Base-by-base conservation (phyloP, 2,888 invertebrate genomes). In the Belgica antarctica region DNA sequence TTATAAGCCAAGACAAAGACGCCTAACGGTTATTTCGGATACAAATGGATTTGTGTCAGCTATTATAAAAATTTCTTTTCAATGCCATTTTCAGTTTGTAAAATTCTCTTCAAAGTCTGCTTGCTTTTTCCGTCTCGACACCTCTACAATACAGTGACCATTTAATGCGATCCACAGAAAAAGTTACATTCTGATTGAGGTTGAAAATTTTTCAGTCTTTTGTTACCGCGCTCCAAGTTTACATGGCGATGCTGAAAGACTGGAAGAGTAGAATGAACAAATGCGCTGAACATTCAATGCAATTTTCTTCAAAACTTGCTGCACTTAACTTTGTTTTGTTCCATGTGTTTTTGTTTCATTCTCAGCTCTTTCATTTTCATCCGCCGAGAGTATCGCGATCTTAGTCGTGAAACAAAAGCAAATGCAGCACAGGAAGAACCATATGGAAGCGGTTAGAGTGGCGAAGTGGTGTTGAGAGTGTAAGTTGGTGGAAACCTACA, bases 41-140 rank as follows among this genome's bases (percentile, higher is more conserved):
- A n/a, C n/a, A n/a, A n/a, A 52, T 22, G 52, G 22, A 52, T 12
- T 19, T 52, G 22, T 52, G 52, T 22, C 52, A 52, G 5, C 52
- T 52, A 52, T 52, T 17, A 52, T 52, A 22, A 52, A 52, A 52
- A 19, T 17, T 52, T n/a, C 3, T 22, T 52, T 52, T 7, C 17
- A 52, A 52, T 52, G 52, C 52, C 17, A 52, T 19, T 52, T 52
- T 22, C 52, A 52, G 52, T 22, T 52, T 52, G 5, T 52, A 5
- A 52, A 17, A 22, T 52, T 52, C 22, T 52, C n/a, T n/a, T n/a
- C n/a, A n/a, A n/a, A n/a, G n/a, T n/a, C n/a, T n/a, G n/a, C 52
- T 19, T 52, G 19, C 12, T 7, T 15, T 52, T 3, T 52, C 52
- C 22, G 5, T 22, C 41, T 41, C 41, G 15, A 41, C 41, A 41